phyloP scores from a whole-genome alignment of 1,140 invertebrate genomes.

The Sminthurides bifidus region DNA sequence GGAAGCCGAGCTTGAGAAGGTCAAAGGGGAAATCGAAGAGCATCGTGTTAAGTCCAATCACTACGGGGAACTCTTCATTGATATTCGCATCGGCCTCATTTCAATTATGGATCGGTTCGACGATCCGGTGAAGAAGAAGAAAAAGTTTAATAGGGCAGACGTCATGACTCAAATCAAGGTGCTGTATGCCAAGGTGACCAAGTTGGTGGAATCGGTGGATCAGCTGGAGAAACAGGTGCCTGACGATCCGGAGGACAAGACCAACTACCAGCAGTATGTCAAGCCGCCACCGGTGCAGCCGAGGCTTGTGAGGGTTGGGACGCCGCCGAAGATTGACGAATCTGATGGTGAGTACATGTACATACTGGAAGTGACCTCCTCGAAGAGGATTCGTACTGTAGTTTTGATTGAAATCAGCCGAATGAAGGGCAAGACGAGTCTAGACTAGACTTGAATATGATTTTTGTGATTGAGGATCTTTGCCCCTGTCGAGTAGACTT shows the following conservation, averaged over 20 bases:
- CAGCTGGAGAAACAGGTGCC: conserved; percentile 3
- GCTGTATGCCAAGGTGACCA: conserved; percentile 7
- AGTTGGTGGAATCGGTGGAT: neutral
- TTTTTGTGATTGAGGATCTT: neutral
- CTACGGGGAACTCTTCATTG: conserved; percentile 9
- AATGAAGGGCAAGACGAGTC: too few species aligned
- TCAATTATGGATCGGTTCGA: conserved; percentile 17
- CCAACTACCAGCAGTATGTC: conserved; percentile 20
- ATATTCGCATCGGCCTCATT: conserved; percentile 14
- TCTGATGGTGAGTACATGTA: conserved; percentile 10
- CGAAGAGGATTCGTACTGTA: neutral
- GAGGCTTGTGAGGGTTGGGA: conserved; percentile 22
- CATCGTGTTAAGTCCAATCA: conserved; percentile 5
- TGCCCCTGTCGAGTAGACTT: neutral
- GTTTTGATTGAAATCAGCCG: neutral
- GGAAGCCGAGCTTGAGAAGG: neutral
- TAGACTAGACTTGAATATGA: neutral
- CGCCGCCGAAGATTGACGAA: conserved; percentile 10
- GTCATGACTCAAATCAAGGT: conserved; percentile 8
- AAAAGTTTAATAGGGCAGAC: neutral
- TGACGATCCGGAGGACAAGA: neutral
- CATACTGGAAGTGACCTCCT: neutral
- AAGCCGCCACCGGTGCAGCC: conserved; percentile 7
- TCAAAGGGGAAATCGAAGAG: neutral
- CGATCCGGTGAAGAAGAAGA: neutral